Percentiles rank a stretch among this genome's conserved stretches.
These are phyloP conservation scores for Heliconius eleuchia DNA, from an alignment of 1,140 invertebrate genomes.

Conservation along the genomic window DNA sequence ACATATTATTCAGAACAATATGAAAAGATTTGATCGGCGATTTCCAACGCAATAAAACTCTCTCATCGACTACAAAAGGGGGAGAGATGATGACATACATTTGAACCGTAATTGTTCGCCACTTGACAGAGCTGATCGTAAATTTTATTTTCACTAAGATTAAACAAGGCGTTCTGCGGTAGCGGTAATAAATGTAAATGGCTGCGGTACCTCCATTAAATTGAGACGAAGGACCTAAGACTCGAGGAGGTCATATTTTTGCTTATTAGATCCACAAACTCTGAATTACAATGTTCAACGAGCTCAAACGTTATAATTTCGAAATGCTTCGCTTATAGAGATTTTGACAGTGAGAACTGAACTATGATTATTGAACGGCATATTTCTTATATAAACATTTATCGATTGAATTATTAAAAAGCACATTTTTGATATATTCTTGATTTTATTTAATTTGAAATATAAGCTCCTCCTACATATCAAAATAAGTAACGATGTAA, in stretches of 20 bases:
- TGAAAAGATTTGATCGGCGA: slow-evolving; percentile 30
- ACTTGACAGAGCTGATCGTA: slow-evolving; percentile 47
- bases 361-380: not conserved
- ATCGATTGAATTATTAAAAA: too few relatives aligned
- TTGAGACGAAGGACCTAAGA: slow-evolving; percentile 42
- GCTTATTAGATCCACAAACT: slow-evolving; percentile 31
- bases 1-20: slow-evolving; percentile 22
- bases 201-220: slow-evolving; percentile 44
- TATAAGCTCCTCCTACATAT: too few relatives aligned
- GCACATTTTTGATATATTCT: too few relatives aligned
- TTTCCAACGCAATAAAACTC: slow-evolving; percentile 30
- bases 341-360: not conserved
- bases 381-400: not conserved
- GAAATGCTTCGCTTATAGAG: not conserved
- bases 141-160: slow-evolving; percentile 51
- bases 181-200: slow-evolving; percentile 49
- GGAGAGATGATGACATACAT: slow-evolving; percentile 40
- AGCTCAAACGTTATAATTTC: slow-evolving; percentile 21
- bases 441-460: too few relatives aligned
- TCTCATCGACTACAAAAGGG: slow-evolving; percentile 45
- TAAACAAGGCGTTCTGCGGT: slow-evolving; percentile 47
- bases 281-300: slow-evolving; percentile 29
- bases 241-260: slow-evolving; percentile 44
- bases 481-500: too few relatives aligned
- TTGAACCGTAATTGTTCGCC: slow-evolving; percentile 44